A percentile compares a stretch with the other conserved stretches of the same genome.
Conservation (phyloP, 1,140 invertebrate species). For the Ceratoteleas bidentatus region DNA sequence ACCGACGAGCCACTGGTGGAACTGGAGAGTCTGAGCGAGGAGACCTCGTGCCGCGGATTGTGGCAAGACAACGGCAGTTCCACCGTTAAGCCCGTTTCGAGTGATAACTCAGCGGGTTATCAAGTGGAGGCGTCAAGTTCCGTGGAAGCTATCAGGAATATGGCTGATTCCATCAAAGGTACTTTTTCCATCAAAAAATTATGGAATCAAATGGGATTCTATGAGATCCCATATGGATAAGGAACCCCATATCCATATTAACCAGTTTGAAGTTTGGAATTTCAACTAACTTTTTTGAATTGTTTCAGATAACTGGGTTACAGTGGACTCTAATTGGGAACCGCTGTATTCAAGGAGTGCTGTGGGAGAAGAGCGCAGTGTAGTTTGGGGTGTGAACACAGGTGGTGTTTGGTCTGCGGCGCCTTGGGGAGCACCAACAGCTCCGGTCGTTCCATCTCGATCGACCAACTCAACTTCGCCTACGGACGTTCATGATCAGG, state of each 20-base stretch:
- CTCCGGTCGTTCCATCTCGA: conserved; percentile 67
- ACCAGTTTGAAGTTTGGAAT: too few relatives aligned
- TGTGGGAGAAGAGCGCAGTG: conserved; percentile 78
- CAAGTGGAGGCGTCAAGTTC: conserved; percentile 67
- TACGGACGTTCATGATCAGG: conserved; percentile 69
- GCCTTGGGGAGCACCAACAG: conserved; percentile 77
- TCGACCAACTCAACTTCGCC: conserved; percentile 61
- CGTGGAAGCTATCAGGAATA: conserved; percentile 65
- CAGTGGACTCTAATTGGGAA: conserved; percentile 80
- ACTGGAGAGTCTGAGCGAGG: conserved; percentile 72
- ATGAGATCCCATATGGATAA: too few relatives aligned
- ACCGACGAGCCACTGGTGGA: conserved; percentile 77
- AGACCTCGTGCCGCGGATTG: conserved; percentile 70
- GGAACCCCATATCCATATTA: too few relatives aligned
- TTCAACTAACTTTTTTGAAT: too few relatives aligned
- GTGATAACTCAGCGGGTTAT: conserved; percentile 57
- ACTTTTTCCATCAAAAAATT: too few relatives aligned
- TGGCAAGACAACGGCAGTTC: conserved; percentile 73
- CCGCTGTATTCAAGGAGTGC: conserved; percentile 79
- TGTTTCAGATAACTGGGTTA: conserved; percentile 77
- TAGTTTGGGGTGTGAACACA: conserved; percentile 78
- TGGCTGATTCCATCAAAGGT: conserved; percentile 72
- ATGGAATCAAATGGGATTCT: too few relatives aligned
- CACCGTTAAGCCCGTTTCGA: conserved; percentile 67
- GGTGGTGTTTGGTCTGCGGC: conserved; percentile 79